phyloP scores from a whole-genome alignment of 2,113 vertebrate species.

The Emydura subglobosa region DNA sequence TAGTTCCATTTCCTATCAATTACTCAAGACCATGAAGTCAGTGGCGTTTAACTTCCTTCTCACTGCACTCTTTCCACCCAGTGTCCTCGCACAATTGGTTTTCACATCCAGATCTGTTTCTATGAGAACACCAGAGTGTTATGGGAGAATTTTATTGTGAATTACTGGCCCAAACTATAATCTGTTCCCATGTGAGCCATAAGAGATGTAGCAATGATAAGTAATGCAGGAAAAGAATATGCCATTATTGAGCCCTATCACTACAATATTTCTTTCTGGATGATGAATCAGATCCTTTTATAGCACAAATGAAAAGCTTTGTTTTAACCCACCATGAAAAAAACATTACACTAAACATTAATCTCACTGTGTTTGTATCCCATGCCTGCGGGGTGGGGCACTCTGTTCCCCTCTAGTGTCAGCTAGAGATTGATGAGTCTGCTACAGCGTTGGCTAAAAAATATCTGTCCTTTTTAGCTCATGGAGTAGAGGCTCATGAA shows the following conservation, averaged over 20 bases:
- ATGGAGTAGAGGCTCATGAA: too few relatives aligned
- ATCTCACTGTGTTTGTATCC: not conserved
- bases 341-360: not conserved
- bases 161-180: slow-evolving; percentile 20
- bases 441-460: too few relatives aligned
- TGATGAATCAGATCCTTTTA: slow-evolving; percentile 1
- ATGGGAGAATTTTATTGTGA: not conserved
- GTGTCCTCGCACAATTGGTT: not conserved
- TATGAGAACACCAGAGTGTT: not conserved
- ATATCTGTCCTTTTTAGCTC: too few relatives aligned
- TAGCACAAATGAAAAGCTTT: slow-evolving; percentile 26
- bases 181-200: not conserved
- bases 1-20: not conserved
- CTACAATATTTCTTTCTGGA: not conserved
- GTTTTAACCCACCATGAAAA: not conserved
- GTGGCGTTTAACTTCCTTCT: not conserved
- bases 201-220: fast-evolving
- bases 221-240: slow-evolving; percentile 17
- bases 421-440: too few relatives aligned
- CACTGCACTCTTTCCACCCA: not conserved
- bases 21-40: slow-evolving; percentile 1
- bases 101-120: slow-evolving; percentile 31
- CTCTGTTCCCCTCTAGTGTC: too few relatives aligned
- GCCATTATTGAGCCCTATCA: not conserved
- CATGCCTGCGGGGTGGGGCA: too few relatives aligned